These are phyloP conservation scores for Liasis olivaceus DNA, from an alignment of 2,797 vertebrate species.

Conservation along the genomic window DNA sequence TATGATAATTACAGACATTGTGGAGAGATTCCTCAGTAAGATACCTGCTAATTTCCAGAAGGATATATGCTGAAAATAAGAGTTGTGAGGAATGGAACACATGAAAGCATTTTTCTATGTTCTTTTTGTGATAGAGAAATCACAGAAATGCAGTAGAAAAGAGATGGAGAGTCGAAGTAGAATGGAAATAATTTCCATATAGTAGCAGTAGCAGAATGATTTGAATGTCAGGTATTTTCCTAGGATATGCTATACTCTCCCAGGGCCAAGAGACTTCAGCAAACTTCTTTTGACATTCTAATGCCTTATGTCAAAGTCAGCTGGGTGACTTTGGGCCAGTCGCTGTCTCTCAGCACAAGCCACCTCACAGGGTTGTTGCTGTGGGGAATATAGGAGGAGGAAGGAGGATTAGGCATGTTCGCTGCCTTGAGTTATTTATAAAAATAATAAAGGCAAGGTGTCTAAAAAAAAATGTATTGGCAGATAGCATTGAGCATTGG, in stretches of 20 bases:
- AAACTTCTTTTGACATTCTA: not conserved
- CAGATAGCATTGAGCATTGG: not conserved
- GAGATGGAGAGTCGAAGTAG: not conserved
- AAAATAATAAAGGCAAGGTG: too few species aligned
- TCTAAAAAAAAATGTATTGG: not conserved
- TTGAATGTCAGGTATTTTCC: not conserved
- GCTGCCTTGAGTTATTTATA: too few species aligned
- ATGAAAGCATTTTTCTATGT: not conserved
- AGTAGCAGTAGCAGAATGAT: not conserved
- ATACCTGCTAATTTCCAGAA: not conserved
- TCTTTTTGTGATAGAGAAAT: not conserved
- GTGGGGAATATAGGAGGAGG: too few species aligned
- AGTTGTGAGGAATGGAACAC: not conserved
- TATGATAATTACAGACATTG: too few species aligned
- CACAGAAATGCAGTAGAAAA: not conserved
- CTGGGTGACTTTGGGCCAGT: too few species aligned
- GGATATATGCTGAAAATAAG: not conserved
- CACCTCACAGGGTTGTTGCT: too few species aligned
- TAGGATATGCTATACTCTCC: not conserved
- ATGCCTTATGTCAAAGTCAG: not conserved
- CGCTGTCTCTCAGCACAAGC: too few species aligned
- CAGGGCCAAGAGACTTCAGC: not conserved
- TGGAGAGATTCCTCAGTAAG: not conserved
- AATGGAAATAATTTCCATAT: not conserved
- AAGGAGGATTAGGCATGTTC: too few species aligned